Base-by-base conservation (phyloP, 2,888 invertebrate species). In the Hermaeophaga mercurialis region DNA sequence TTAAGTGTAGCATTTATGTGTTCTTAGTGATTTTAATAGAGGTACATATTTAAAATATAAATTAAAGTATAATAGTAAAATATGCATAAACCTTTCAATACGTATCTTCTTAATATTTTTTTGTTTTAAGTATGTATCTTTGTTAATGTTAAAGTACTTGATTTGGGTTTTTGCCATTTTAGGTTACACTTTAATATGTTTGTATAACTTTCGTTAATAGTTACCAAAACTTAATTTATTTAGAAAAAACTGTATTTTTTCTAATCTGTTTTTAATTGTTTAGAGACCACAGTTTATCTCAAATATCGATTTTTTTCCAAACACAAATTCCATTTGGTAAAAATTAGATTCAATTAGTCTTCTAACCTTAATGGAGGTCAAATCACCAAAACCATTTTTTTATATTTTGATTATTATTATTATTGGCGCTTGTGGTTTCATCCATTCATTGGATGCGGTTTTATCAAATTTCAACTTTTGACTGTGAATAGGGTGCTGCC, bases 231-330 rank as follows among this genome's bases (percentile, higher is more conserved):
- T 18, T 39, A 39, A n/a, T 11, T 8, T 39, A 19, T 14, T 15
- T 19, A n/a, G n/a, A n/a, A n/a, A n/a, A n/a, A n/a, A n/a, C n/a
- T n/a, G n/a, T n/a, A n/a, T n/a, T n/a, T n/a, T n/a, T n/a, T n/a
- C n/a, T n/a, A n/a, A n/a, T n/a, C n/a, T n/a, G n/a, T n/a, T n/a
- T n/a, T n/a, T n/a, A n/a, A n/a, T n/a, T n/a, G n/a, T n/a, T n/a
- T n/a, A n/a, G n/a, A n/a, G n/a, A n/a, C n/a, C n/a, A n/a, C 39
- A 19, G 39, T 39, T 39, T 39, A 39, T 39, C 19, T 38, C 38
- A 38, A 38, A 38, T 15, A 17, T 38, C 18, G 17, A 38, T 15
- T 8, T 38, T 12, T 34, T 34, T 31, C 31, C 26, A 26, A 26
- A 26, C 6, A 26, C 8, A 7, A 26, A 6, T 26, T 26, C n/a